Evolutionary conservation across 2,113 vertebrate genomes (phyloP).

Genomic region (Ovis aries): ARS-UI_Ramb_v3.0 NC_056080.1:33689001-33689500

Average conservation of each 20-base stretch:
- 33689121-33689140: constrained; percentile 60
- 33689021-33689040: constrained; percentile 94
- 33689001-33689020: constrained; percentile 90
- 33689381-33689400: not conserved
- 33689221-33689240: not conserved
- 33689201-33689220: constrained; percentile 73
- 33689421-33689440: not conserved
- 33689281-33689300: not conserved
- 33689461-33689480: not conserved
- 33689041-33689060: constrained; percentile 94
- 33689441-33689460: not conserved
- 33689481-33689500: not conserved
- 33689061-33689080: constrained; percentile 94
- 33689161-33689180: constrained; percentile 66
- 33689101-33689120: constrained; percentile 87
- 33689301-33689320: constrained; percentile 35
- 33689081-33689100: constrained; percentile 85
- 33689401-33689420: not conserved
- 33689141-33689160: constrained; percentile 57
- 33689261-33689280: constrained; percentile 46
- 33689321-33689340: not conserved
- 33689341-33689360: not conserved
- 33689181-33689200: constrained; percentile 77
- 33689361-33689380: not conserved
- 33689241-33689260: constrained; percentile 59